Evolutionary conservation across 2,113 vertebrate genomes (phyloP).

Genomic region (Carassius gibelio): DNA sequence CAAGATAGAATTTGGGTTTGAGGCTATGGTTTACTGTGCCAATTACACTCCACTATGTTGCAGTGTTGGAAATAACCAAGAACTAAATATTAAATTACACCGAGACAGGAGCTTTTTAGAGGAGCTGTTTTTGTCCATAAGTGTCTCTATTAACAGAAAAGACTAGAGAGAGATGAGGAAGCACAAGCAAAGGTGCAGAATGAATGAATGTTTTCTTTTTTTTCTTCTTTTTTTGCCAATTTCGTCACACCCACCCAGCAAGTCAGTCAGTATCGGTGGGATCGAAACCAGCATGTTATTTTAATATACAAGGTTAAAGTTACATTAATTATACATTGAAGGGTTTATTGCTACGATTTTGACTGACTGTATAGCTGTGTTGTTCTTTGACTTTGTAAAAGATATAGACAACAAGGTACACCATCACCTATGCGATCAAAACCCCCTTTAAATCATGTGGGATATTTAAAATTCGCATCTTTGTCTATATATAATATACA

Average conservation of each 20-base stretch:
- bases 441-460: background rate
- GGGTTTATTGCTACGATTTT: background rate
- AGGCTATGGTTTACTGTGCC: background rate
- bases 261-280: conserved; percentile 73
- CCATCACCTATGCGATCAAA: background rate
- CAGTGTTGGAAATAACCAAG: conserved; percentile 23
- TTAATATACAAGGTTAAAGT: background rate
- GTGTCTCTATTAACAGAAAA: background rate
- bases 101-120: background rate
- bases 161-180: background rate
- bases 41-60: background rate
- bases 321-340: background rate
- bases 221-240: background rate
- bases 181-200: background rate
- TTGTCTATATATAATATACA: background rate
- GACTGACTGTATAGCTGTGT: background rate
- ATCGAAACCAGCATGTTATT: conserved; percentile 70
- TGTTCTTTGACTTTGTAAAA: background rate
- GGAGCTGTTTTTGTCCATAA: background rate
- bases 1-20: background rate
- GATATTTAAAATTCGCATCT: background rate
- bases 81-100: conserved; percentile 38
- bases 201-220: background rate
- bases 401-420: background rate
- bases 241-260: conserved; percentile 72